Evolutionary conservation across 2,113 vertebrate species (phyloP), one percentile per base, ranked within the genome.

Genomic region (Alligator sinensis): DNA sequence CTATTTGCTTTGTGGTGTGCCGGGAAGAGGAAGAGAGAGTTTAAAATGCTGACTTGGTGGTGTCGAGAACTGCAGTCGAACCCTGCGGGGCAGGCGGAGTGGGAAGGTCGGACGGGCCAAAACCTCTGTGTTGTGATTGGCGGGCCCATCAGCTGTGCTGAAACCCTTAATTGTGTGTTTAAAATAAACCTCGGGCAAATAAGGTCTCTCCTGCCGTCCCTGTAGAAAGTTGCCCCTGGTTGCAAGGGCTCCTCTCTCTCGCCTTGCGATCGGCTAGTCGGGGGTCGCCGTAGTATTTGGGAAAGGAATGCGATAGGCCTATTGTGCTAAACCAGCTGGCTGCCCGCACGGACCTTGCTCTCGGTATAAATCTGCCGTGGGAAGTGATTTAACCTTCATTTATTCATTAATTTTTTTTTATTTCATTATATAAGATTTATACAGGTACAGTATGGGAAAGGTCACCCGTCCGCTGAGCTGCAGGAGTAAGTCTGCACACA

Each of bases 401-500:
- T 98, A 92, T 90, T 97, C 92, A 93, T 96, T 95, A 93, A 78
- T 92, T 94, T 92, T 84, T 96, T 95, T 94, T 86, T 11, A 96
- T 97, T 98, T 98, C 96, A 98, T 98, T 98, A 98, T 96, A 80
- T 96, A 97, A 97, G 97, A 98, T 98, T 98, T 98, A 98, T 98
- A 97, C 96, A 98, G 96, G 96, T 98, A 92, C 18, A 85, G 93
- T 88, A 58, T 91, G 91, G 94, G 95, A 98, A 98, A 98, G 98
- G 97, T 98, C 98, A 97, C 93, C 96, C 93, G 72, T 97, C 95
- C 91, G 93, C 78, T 0, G 17, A 82, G 96, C 95, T 94, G 82
- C 96, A 96, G 97, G 96, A 97, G 96, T 92, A 93, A 88, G 95
- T 96, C 77, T 60, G 72, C 3, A 2, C 89, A 54, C 75, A 17